A percentile compares a stretch with the other conserved stretches of the same genome.
phyloP scores from a whole-genome alignment of 2,797 vertebrate genomes.

The Columba guinea region DNA sequence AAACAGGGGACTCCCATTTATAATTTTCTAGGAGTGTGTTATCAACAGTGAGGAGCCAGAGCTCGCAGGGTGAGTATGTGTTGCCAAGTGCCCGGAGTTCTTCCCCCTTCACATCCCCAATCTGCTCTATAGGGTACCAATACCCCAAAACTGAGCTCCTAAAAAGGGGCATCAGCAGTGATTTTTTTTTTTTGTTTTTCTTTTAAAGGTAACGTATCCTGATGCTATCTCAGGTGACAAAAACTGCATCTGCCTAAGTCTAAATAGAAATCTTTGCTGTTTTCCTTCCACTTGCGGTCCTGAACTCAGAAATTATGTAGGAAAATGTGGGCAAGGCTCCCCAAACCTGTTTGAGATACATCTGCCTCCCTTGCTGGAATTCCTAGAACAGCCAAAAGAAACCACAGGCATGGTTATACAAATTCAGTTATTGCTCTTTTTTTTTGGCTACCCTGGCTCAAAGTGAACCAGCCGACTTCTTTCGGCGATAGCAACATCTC shows the following conservation, averaged over 20 bases:
- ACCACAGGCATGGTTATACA: rapidly evolving
- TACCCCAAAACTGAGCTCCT: background rate
- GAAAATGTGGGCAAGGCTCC: background rate
- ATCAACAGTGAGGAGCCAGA: background rate
- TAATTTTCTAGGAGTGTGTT: background rate
- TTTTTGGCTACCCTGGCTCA: background rate
- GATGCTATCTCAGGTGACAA: background rate
- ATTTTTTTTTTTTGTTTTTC: too few relatives aligned
- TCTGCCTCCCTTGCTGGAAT: background rate
- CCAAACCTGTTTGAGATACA: rapidly evolving
- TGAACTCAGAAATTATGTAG: background rate
- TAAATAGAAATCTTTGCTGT: background rate
- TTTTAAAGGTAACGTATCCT: rapidly evolving
- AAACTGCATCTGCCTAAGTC: rapidly evolving
- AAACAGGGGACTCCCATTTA: background rate
- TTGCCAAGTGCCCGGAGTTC: background rate
- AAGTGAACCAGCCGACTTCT: rapidly evolving
- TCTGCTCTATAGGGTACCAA: background rate
- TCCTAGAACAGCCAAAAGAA: background rate
- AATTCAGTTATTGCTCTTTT: background rate
- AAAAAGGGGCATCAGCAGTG: background rate
- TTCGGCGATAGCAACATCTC: background rate
- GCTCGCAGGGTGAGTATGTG: background rate
- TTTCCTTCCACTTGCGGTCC: background rate
- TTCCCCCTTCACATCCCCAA: background rate